A percentile compares a stretch with the other conserved stretches of the same genome.
These are phyloP conservation scores for Cremastinae sp. DNA, from an alignment of 2,888 invertebrate species.

Conservation along the genomic window DNA sequence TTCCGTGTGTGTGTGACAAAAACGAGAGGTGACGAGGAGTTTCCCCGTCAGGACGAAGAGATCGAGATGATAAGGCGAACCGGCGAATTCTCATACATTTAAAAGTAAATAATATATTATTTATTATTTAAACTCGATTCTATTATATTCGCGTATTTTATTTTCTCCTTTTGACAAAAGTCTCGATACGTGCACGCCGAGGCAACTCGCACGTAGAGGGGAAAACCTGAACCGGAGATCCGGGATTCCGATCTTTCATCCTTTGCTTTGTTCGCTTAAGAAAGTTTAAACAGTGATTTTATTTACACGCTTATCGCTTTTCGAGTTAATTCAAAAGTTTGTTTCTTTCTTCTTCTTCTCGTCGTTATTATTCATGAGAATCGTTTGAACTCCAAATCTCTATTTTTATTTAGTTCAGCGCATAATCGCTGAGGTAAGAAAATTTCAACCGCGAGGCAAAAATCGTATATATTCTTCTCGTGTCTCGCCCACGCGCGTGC, in stretches of 20 bases:
- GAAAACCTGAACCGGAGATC: constrained; percentile 49
- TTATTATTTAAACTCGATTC: constrained; percentile 2
- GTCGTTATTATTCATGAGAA: no score
- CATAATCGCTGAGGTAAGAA: no score
- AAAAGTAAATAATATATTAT: constrained; percentile 46
- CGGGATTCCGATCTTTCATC: constrained; percentile 33
- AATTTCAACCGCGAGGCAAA: no score
- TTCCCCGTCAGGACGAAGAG: no score
- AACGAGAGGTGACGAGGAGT: constrained; percentile 27
- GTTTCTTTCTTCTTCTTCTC: no score
- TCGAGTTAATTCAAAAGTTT: no score
- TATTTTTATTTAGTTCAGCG: no score
- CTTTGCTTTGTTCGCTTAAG: background rate
- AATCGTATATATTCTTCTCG: background rate
- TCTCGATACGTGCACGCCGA: background rate
- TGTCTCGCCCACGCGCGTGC: background rate
- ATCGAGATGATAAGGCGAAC: constrained; percentile 48
- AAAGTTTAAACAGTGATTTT: no score
- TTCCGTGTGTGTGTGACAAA: no score
- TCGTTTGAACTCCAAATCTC: no score
- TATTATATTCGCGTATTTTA: background rate
- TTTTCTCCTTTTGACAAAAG: background rate
- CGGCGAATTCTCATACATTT: constrained; percentile 48
- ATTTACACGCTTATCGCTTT: no score
- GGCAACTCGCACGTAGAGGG: constrained; percentile 1